Percentiles rank a stretch among this genome's conserved stretches.
Evolutionary conservation across 1,140 invertebrate species (phyloP).

Genomic region (Drosophila miranda): DNA sequence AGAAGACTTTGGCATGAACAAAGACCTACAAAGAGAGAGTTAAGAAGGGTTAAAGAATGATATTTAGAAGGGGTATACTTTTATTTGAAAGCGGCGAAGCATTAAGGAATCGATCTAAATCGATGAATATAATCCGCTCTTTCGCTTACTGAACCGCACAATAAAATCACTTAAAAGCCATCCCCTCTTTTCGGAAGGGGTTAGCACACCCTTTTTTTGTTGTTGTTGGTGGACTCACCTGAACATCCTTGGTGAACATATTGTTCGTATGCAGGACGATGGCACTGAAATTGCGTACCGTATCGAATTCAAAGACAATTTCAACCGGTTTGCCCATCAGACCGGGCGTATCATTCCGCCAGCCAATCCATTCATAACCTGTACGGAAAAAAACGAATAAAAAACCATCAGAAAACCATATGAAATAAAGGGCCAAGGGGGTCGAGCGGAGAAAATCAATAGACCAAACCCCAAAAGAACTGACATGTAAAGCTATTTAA

Average conservation of each 20-base stretch:
- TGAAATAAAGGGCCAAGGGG: slow-evolving; percentile 23
- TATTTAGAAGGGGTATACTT: neutral
- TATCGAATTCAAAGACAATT: slow-evolving; percentile 92
- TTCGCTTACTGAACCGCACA: neutral
- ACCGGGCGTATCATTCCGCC: slow-evolving; percentile 88
- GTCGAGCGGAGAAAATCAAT: slow-evolving; percentile 67
- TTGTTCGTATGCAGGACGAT: slow-evolving; percentile 90
- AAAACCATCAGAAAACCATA: slow-evolving; percentile 31
- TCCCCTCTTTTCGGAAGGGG: too few relatives aligned
- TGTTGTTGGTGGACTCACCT: slow-evolving; percentile 83
- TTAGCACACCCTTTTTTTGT: neutral
- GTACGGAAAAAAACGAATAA: slow-evolving; percentile 74
- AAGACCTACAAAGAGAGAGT: slow-evolving; percentile 84
- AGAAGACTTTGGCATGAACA: slow-evolving; percentile 87
- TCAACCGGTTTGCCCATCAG: slow-evolving; percentile 85
- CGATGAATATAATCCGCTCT: neutral
- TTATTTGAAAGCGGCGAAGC: too few relatives aligned
- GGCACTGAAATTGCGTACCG: slow-evolving; percentile 89
- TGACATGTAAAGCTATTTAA: slow-evolving; percentile 79
- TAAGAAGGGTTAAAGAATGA: neutral
- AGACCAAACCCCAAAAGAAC: slow-evolving; percentile 48
- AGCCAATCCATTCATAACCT: slow-evolving; percentile 95
- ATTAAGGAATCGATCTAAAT: neutral
- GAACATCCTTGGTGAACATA: slow-evolving; percentile 87
- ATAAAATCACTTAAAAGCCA: neutral